Percentiles rank a stretch among this genome's conserved stretches.
phyloP scores from a whole-genome alignment of 2,888 invertebrate species.

The Cyclophora albipunctata region DNA sequence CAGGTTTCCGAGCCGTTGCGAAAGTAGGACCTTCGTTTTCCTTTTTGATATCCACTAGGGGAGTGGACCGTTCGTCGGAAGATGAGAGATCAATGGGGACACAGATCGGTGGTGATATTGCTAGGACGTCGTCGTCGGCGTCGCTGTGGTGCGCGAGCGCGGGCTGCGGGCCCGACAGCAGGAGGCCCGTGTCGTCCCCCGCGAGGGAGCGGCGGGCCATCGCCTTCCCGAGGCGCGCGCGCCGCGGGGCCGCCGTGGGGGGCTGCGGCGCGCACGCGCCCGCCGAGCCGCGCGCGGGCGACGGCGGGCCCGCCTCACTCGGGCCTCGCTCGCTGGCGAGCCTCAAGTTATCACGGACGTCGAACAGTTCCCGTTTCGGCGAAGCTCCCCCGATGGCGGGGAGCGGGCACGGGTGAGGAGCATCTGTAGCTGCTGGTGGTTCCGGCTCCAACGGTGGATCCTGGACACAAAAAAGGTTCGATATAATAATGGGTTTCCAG shows the following conservation, averaged over 20 bases:
- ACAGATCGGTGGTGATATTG: conserved; percentile 62
- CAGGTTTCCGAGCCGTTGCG: conserved; percentile 51
- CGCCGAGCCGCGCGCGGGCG: conserved; percentile 81
- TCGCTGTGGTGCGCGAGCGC: conserved; percentile 59
- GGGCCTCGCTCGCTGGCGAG: conserved; percentile 52
- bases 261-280: conserved; percentile 79
- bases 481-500: not conserved
- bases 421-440: conserved; percentile 57
- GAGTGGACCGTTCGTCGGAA: conserved; percentile 63
- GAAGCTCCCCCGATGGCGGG: conserved; percentile 65
- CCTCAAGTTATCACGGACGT: conserved; percentile 55
- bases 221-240: conserved; percentile 74
- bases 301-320: conserved; percentile 74
- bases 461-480: conserved; percentile 22
- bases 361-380: conserved; percentile 59
- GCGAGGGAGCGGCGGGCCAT: conserved; percentile 80
- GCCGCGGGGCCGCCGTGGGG: conserved; percentile 58
- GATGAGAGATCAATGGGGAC: conserved; percentile 68
- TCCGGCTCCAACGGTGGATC: conserved; percentile 61
- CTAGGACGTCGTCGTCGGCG: conserved; percentile 67
- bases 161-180: conserved; percentile 49
- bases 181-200: conserved; percentile 69
- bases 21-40: conserved; percentile 64
- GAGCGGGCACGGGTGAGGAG: conserved; percentile 53
- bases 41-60: conserved; percentile 63